These are phyloP conservation scores for Cheilosia scutellata DNA, from an alignment of 2,888 invertebrate species.

Conservation along the genomic window DNA sequence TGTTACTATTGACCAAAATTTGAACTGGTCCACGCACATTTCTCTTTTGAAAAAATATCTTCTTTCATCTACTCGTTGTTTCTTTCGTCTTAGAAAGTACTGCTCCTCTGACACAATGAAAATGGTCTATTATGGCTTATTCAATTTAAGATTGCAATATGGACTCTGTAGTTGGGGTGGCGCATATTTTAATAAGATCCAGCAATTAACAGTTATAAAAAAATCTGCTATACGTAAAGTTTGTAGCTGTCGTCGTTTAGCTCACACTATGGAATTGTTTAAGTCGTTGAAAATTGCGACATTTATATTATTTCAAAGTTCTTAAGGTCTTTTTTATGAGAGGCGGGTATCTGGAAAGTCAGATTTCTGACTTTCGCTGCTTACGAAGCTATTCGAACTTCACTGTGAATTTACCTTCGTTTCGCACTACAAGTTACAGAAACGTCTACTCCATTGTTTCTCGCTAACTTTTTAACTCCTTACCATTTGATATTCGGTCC, in stretches of 20 bases:
- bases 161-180: neutral
- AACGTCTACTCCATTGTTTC: constrained; percentile 1
- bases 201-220: neutral
- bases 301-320: neutral
- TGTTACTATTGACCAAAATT: constrained; percentile 6
- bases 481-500: neutral
- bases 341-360: neutral
- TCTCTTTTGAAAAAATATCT: constrained; percentile 3
- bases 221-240: constrained; percentile 7
- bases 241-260: constrained; percentile 1
- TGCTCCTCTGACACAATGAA: neutral
- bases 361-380: too few species aligned
- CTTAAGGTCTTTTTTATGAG: neutral
- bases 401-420: neutral
- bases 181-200: neutral
- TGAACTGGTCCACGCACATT: neutral
- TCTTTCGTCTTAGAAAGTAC: constrained; percentile 1
- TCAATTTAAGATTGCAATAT: constrained; percentile 14
- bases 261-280: neutral
- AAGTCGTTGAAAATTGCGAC: constrained; percentile 3
- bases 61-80: neutral
- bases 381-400: too few species aligned
- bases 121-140: constrained; percentile 11
- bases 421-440: neutral
- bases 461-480: neutral